These are phyloP conservation scores for Aleiodes alternator DNA, from an alignment of 2,888 invertebrate species.

Conservation along the genomic window DNA sequence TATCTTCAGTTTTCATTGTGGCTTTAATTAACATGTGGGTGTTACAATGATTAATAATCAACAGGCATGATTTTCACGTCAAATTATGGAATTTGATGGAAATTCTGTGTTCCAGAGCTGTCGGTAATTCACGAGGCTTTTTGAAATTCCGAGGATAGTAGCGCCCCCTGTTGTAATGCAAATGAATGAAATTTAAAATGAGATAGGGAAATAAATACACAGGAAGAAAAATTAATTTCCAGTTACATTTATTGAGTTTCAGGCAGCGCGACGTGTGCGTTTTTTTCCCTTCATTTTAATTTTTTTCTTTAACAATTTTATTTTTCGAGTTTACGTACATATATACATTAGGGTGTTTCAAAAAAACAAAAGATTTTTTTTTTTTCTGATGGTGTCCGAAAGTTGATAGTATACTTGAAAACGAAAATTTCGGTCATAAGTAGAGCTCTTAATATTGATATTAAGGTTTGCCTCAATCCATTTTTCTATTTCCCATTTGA, in stretches of 20 bases:
- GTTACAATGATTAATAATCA: background rate
- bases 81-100: background rate
- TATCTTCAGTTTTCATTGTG: no score
- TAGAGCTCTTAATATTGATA: no score
- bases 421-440: no score
- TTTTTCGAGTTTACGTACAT: slow-evolving; percentile 46
- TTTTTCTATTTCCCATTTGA: no score
- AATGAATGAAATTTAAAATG: background rate
- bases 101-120: background rate
- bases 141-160: background rate
- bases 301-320: background rate
- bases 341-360: no score
- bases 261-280: slow-evolving; percentile 26
- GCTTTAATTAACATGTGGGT: no score
- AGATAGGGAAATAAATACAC: background rate
- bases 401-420: no score
- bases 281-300: background rate
- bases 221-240: background rate
- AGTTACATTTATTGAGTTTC: slow-evolving; percentile 31
- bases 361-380: no score
- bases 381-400: no score
- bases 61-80: background rate
- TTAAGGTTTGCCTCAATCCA: no score
- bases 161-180: background rate
- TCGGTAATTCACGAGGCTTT: background rate